Evolutionary conservation across 2,888 invertebrate species (phyloP).

Genomic region (Athalia rosae): DNA sequence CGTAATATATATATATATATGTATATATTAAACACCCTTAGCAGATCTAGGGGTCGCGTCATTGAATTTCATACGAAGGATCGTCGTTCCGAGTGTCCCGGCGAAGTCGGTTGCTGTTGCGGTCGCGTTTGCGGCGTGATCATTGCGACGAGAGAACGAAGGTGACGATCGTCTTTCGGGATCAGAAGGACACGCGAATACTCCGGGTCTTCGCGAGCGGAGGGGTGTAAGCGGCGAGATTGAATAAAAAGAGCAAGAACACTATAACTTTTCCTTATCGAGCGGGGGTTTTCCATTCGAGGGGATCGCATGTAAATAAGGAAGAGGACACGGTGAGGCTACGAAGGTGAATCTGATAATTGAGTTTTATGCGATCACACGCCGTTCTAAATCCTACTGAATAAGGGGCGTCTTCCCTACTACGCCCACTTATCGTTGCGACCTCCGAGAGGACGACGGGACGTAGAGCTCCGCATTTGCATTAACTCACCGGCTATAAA

Average conservation of each 20-base stretch:
- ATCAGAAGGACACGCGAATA: background rate
- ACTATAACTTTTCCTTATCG: conserved; percentile 39
- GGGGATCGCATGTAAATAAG: conserved; percentile 41
- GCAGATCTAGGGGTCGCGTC: background rate
- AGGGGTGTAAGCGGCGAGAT: background rate
- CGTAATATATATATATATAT: too few species aligned
- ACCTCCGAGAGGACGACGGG: background rate
- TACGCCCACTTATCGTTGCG: conserved; percentile 37
- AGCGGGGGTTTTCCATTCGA: conserved; percentile 34
- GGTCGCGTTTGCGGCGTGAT: too few species aligned
- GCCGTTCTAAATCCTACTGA: conserved; percentile 64
- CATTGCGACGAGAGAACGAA: too few species aligned
- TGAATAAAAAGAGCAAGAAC: conserved; percentile 12
- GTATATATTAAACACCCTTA: too few species aligned
- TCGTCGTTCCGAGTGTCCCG: too few species aligned
- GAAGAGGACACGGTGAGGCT: conserved; percentile 27
- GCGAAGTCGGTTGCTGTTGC: too few species aligned
- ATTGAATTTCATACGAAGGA: conserved; percentile 20
- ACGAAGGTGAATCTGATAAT: conserved; percentile 61
- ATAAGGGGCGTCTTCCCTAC: conserved; percentile 54
- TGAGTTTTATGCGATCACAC: conserved; percentile 68
- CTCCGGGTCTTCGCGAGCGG: too few species aligned
- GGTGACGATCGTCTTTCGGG: too few species aligned
- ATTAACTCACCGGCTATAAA: conserved; percentile 1
- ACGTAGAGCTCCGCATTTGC: conserved; percentile 17